These are phyloP conservation scores for Pristionchus arcanus DNA, from an alignment of 2,888 invertebrate species.

Conservation along the genomic window DNA sequence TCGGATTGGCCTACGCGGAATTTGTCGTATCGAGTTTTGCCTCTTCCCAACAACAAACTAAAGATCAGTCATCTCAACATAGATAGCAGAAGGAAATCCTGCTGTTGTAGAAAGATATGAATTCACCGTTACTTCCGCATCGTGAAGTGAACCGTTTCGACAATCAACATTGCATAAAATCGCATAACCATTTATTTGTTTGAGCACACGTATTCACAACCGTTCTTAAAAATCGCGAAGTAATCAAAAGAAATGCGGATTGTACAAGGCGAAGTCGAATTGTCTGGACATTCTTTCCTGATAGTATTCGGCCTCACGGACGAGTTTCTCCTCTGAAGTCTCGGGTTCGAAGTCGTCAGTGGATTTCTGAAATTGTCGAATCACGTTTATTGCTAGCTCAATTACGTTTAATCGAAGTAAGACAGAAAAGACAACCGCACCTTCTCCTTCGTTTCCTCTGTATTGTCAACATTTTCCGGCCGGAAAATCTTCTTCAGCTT, in stretches of 20 bases:
- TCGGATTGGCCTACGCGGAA: background rate
- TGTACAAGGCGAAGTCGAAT: slow-evolving; percentile 14
- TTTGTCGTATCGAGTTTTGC: too few relatives aligned
- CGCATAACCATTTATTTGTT: too few relatives aligned
- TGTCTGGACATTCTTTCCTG: background rate
- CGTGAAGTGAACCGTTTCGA: too few relatives aligned
- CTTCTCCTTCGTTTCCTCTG: background rate
- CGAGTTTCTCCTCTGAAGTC: background rate
- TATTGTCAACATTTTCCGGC: background rate
- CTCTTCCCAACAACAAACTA: background rate
- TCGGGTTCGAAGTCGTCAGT: background rate
- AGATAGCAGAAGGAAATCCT: too few relatives aligned
- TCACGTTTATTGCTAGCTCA: too few relatives aligned
- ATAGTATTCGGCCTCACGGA: background rate
- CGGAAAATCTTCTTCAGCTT: background rate
- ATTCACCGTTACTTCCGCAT: too few relatives aligned
- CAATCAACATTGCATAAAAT: too few relatives aligned
- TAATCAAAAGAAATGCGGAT: slow-evolving; percentile 7
- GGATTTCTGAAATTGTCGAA: background rate
- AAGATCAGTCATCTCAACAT: background rate
- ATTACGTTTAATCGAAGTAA: too few relatives aligned
- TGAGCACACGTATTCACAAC: too few relatives aligned
- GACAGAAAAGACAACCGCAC: too few relatives aligned
- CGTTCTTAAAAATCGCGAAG: too few relatives aligned
- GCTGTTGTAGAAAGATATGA: too few relatives aligned